Percentiles rank a stretch among this genome's conserved stretches.
phyloP scores from a whole-genome alignment of 2,113 vertebrate genomes.

The Pygoscelis adeliae region DNA sequence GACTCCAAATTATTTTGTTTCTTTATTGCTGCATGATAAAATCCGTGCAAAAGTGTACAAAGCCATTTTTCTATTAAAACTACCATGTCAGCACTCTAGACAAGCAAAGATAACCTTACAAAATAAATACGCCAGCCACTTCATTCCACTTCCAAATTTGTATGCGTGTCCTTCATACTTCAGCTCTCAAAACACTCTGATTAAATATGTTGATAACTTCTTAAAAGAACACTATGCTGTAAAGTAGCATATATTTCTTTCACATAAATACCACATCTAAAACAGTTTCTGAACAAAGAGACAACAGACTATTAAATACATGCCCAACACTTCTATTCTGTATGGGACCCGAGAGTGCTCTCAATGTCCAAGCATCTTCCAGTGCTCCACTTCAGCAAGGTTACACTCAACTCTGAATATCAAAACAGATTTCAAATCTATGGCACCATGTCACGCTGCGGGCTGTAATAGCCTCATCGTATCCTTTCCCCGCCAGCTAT shows the following conservation, averaged over 20 bases:
- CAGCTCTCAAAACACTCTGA: slow-evolving; percentile 8
- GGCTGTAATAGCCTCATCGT: fast-evolving
- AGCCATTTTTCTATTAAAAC: slow-evolving; percentile 21
- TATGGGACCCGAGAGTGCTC: neutral
- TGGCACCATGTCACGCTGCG: fast-evolving
- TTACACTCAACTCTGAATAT: neutral
- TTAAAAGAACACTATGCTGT: neutral
- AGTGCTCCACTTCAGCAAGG: neutral
- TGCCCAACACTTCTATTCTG: neutral
- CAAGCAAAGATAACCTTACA: slow-evolving; percentile 29
- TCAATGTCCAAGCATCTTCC: neutral
- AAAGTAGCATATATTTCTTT: neutral
- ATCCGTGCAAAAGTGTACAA: neutral
- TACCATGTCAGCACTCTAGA: neutral
- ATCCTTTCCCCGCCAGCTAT: neutral
- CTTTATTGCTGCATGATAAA: neutral
- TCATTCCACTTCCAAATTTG: neutral
- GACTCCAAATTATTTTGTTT: neutral
- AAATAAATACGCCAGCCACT: slow-evolving; percentile 20
- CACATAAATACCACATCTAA: neutral
- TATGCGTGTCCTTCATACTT: neutral
- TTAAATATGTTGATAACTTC: neutral
- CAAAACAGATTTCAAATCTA: neutral
- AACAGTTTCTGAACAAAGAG: neutral
- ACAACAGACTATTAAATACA: neutral